These are phyloP conservation scores for Hyposoter didymator DNA, from an alignment of 2,888 invertebrate genomes.

Conservation along the genomic window DNA sequence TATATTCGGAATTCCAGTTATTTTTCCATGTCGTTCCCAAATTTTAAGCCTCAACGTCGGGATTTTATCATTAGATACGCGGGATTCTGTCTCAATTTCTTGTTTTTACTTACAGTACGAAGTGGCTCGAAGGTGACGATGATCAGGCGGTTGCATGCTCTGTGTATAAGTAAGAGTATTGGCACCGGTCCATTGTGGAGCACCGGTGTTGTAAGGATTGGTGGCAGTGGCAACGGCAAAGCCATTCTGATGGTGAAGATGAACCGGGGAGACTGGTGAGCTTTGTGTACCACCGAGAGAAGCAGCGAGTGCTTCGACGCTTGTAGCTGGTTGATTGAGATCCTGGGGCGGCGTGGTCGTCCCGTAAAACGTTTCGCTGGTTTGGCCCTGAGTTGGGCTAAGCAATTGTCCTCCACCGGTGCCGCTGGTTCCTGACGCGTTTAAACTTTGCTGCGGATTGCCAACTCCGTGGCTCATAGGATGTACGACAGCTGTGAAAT, in stretches of 20 bases:
- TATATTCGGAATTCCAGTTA: too few species aligned
- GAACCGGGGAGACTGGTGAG: constrained; percentile 85
- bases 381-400: constrained; percentile 80
- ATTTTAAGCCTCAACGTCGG: too few species aligned
- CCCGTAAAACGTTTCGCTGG: constrained; percentile 81
- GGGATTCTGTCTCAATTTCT: too few species aligned
- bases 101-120: constrained; percentile 86
- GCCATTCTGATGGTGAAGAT: constrained; percentile 85
- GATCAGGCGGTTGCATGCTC: constrained; percentile 92
- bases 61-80: too few species aligned
- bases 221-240: constrained; percentile 82
- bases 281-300: constrained; percentile 83
- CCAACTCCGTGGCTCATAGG: constrained; percentile 81
- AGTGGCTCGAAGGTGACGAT: constrained; percentile 86
- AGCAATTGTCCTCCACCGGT: constrained; percentile 78
- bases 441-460: constrained; percentile 80
- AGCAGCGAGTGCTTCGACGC: constrained; percentile 80
- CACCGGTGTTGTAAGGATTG: constrained; percentile 82
- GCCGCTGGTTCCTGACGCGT: constrained; percentile 71
- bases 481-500: constrained; percentile 81
- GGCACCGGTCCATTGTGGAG: constrained; percentile 92
- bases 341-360: constrained; percentile 83
- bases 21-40: too few species aligned
- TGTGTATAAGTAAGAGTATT: constrained; percentile 97
- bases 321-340: constrained; percentile 79